Conservation (phyloP, 2,888 invertebrate species). For the Metellina segmentata region DNA sequence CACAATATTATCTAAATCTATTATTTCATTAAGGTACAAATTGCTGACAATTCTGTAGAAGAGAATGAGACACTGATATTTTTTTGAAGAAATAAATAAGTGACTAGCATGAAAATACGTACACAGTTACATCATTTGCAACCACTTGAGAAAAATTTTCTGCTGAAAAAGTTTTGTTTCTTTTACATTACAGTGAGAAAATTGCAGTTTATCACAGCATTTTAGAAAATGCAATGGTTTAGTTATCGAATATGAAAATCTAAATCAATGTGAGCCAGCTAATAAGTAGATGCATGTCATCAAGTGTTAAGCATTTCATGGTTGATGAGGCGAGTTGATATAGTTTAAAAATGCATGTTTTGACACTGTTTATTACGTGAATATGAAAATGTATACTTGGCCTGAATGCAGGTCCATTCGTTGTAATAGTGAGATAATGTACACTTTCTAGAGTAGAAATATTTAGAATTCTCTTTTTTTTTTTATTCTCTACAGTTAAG, state of each 20-base stretch:
- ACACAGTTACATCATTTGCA: conserved; percentile 1
- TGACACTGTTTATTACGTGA: conserved; percentile 41
- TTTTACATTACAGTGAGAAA: conserved; percentile 28
- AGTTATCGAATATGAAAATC: conserved; percentile 49
- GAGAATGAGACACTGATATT: conserved; percentile 21
- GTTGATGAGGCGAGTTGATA: conserved; percentile 32
- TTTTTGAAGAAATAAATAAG: conserved; percentile 26
- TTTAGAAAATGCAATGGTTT: conserved; percentile 56
- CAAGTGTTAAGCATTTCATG: conserved; percentile 45
- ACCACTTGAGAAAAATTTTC: background rate
- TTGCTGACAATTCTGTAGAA: conserved; percentile 9
- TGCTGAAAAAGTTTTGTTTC: conserved; percentile 1
- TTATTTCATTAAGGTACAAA: conserved; percentile 21
- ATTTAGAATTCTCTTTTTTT: background rate
- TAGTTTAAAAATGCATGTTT: conserved; percentile 36
- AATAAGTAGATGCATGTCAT: conserved; percentile 18
- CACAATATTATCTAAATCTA: conserved; percentile 44
- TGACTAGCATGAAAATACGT: conserved; percentile 46
- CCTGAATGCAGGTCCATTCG: conserved; percentile 59
- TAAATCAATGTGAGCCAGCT: conserved; percentile 29
- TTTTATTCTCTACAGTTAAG: no score
- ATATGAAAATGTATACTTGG: conserved; percentile 44
- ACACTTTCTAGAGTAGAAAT: background rate
- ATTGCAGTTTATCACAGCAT: conserved; percentile 61
- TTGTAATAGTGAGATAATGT: conserved; percentile 44